phyloP scores from a whole-genome alignment of 2,888 invertebrate species.

The Octodonta nipae region DNA sequence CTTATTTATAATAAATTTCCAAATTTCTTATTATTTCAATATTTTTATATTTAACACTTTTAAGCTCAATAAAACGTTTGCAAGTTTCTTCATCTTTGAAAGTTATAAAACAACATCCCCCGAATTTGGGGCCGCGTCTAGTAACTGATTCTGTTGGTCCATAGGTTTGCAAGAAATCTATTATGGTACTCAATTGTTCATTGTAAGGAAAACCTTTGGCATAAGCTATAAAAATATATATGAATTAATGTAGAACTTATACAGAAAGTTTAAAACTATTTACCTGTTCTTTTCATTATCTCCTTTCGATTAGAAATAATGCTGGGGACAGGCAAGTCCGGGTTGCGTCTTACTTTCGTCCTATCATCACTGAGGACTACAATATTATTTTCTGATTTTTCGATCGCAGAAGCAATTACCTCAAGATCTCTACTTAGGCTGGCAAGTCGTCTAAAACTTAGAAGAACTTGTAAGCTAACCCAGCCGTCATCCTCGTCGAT shows the following conservation, averaged over 20 bases:
- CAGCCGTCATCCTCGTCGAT: conserved; percentile 78
- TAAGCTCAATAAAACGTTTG: conserved; percentile 58
- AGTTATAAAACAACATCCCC: conserved; percentile 85
- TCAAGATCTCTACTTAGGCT: conserved; percentile 53
- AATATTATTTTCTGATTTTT: conserved; percentile 58
- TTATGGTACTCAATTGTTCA: conserved; percentile 50
- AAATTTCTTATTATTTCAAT: conserved; percentile 53
- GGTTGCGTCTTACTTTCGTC: conserved; percentile 56
- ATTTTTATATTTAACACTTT: conserved; percentile 51
- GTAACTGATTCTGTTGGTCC: conserved; percentile 56
- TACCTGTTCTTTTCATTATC: conserved; percentile 52
- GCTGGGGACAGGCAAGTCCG: conserved; percentile 66
- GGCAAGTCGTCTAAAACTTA: conserved; percentile 78
- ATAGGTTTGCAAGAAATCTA: conserved; percentile 57
- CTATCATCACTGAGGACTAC: conserved; percentile 51
- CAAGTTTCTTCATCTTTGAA: conserved; percentile 73
- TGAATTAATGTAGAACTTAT: too few relatives aligned
- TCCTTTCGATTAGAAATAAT: conserved; percentile 74
- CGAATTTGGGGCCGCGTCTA: conserved; percentile 56
- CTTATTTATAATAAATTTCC: too few relatives aligned
- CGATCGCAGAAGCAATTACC: conserved; percentile 60
- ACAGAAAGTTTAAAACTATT: too few relatives aligned
- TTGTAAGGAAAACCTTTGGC: conserved; percentile 74
- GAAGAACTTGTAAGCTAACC: conserved; percentile 71
- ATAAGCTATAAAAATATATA: conserved; percentile 53